A percentile compares a stretch with the other conserved stretches of the same genome.
These are phyloP conservation scores for Oreochromis niloticus DNA, from an alignment of 2,113 vertebrate species.

Conservation along the genomic window DNA sequence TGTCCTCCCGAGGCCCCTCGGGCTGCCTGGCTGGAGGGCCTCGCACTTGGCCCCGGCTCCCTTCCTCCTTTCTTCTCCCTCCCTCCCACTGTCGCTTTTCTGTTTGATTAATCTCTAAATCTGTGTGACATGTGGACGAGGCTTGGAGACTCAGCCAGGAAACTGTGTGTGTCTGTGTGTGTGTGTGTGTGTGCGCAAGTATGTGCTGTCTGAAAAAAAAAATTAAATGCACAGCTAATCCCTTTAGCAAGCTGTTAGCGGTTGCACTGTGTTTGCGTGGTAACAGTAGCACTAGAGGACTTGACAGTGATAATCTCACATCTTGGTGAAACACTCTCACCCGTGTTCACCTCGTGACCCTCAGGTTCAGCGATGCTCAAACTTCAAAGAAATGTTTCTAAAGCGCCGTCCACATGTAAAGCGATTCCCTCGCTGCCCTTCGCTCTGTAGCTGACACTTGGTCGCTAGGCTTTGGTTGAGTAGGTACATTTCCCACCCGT, in stretches of 20 bases:
- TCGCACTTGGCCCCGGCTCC: slow-evolving; percentile 21
- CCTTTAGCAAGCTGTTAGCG: slow-evolving; percentile 52
- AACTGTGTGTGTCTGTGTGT: slow-evolving; percentile 10
- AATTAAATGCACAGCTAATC: slow-evolving; percentile 58
- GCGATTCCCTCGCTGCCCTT: background rate
- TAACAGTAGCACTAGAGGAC: slow-evolving; percentile 31
- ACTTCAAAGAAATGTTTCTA: background rate
- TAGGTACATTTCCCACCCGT: background rate
- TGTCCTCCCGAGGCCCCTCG: slow-evolving; percentile 68
- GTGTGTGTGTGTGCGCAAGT: background rate
- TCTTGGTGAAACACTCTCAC: slow-evolving; percentile 29
- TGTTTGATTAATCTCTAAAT: slow-evolving; percentile 78
- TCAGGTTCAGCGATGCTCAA: background rate
- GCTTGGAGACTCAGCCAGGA: slow-evolving; percentile 27
- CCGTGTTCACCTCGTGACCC: slow-evolving; percentile 29
- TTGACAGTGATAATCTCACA: slow-evolving; percentile 42
- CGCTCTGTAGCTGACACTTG: background rate
- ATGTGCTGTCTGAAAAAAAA: background rate
- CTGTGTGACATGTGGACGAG: slow-evolving; percentile 63
- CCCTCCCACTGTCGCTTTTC: slow-evolving; percentile 53
- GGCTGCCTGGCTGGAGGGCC: slow-evolving; percentile 56
- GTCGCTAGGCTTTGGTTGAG: background rate
- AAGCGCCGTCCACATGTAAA: background rate
- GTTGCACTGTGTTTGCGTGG: slow-evolving; percentile 33
- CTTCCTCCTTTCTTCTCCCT: slow-evolving; percentile 22